phyloP scores from a whole-genome alignment of 2,113 vertebrate species.

The Salvelinus fontinalis region DNA sequence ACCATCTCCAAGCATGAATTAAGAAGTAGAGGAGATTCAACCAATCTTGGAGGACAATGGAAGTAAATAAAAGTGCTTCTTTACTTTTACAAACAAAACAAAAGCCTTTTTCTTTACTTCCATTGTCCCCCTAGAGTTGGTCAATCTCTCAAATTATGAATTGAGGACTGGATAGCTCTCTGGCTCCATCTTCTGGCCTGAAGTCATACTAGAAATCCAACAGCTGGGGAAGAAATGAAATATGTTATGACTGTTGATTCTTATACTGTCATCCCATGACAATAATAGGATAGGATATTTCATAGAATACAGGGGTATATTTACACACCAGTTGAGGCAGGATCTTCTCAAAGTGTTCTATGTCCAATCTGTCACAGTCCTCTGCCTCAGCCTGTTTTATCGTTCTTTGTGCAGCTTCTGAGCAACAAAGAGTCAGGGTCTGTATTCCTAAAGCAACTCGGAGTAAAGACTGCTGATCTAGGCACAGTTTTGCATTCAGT shows the following conservation, averaged over 20 bases:
- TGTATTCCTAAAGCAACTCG: background rate
- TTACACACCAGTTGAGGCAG: constrained; percentile 75
- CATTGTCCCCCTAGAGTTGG: no score
- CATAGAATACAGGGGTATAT: background rate
- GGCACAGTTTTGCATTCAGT: no score
- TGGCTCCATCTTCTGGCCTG: constrained; percentile 66
- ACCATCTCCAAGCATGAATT: background rate
- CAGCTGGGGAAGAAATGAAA: constrained; percentile 54
- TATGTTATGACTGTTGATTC: background rate
- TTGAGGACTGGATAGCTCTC: constrained; percentile 16
- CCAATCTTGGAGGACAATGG: no score
- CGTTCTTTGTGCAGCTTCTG: constrained; percentile 74
- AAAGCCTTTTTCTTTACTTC: no score
- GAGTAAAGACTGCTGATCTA: no score
- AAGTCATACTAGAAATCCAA: constrained; percentile 65
- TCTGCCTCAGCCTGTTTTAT: constrained; percentile 74
- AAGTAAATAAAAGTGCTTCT: background rate
- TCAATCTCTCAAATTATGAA: background rate
- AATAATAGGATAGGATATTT: background rate
- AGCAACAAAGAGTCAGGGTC: background rate
- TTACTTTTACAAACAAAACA: background rate
- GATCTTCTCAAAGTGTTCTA: constrained; percentile 80
- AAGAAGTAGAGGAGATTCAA: background rate
- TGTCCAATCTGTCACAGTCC: constrained; percentile 66
- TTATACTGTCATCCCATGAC: no score